A percentile compares a stretch with the other conserved stretches of the same genome.
phyloP scores from a whole-genome alignment of 2,797 vertebrate genomes.

The Craterocephalus amniculus region DNA sequence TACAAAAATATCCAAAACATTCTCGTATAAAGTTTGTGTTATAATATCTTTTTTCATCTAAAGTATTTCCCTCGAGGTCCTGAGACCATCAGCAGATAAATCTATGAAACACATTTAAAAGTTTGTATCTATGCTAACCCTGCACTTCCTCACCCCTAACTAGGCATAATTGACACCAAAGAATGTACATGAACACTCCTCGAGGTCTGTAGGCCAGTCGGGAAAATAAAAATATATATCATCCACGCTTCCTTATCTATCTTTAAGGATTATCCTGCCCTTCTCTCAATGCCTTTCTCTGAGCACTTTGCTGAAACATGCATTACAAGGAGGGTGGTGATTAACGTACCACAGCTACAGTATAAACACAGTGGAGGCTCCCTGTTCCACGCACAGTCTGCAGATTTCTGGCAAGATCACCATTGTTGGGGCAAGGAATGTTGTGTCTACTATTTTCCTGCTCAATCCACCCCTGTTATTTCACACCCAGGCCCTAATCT shows the following conservation, averaged over 20 bases:
- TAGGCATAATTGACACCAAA: conserved; percentile 44
- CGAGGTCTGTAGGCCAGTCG: conserved; percentile 22
- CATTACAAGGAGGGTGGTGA: conserved; percentile 81
- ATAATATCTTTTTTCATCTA: background rate
- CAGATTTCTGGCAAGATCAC: conserved; percentile 85
- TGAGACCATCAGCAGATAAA: conserved; percentile 1
- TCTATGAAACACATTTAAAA: background rate
- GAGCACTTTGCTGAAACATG: conserved; percentile 78
- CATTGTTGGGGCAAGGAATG: conserved; percentile 84
- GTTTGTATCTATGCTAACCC: conserved; percentile 16
- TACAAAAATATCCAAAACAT: background rate
- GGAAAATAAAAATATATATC: conserved; percentile 41
- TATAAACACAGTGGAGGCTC: conserved; percentile 82
- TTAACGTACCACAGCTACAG: conserved; percentile 82
- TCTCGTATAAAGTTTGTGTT: background rate
- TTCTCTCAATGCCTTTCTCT: conserved; percentile 72
- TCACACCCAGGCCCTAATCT: conserved; percentile 86
- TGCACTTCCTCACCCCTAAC: conserved; percentile 10
- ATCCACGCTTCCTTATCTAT: conserved; percentile 60
- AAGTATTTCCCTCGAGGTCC: background rate
- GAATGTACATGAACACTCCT: conserved; percentile 29
- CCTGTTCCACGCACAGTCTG: conserved; percentile 78
- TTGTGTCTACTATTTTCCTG: conserved; percentile 86
- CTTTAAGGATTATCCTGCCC: conserved; percentile 64
- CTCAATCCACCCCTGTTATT: conserved; percentile 84